A percentile compares a stretch with the other conserved stretches of the same genome.
These are phyloP conservation scores for Eupithecia vulgata DNA, from an alignment of 2,888 invertebrate species.

Conservation along the genomic window DNA sequence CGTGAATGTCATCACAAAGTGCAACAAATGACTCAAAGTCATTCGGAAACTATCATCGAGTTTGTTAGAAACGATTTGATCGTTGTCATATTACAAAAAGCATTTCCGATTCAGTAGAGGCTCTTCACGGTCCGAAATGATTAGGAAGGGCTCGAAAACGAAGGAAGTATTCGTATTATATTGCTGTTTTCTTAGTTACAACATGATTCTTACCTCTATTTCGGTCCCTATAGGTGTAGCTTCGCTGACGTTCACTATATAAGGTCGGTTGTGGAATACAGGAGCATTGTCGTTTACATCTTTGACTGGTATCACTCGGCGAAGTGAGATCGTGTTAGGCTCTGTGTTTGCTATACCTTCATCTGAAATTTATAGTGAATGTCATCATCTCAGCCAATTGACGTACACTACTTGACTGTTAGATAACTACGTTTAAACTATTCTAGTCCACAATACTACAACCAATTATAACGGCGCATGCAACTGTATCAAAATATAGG, in stretches of 20 bases:
- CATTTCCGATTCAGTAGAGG: too few species aligned
- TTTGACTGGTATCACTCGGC: constrained; percentile 89
- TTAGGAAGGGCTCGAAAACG: too few species aligned
- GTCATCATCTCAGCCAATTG: neutral
- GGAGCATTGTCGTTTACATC: constrained; percentile 94
- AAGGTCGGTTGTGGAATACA: constrained; percentile 88
- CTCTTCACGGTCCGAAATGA: too few species aligned
- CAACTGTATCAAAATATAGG: neutral
- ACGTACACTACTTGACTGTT: neutral
- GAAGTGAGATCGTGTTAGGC: constrained; percentile 90
- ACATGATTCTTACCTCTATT: constrained; percentile 73
- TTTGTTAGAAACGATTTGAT: too few species aligned
- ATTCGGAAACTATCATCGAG: too few species aligned
- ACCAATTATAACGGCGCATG: too few species aligned
- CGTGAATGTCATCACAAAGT: too few species aligned
- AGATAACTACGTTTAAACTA: too few species aligned
- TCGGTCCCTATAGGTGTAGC: constrained; percentile 86
- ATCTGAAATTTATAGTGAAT: constrained; percentile 73
- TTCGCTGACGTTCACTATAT: constrained; percentile 88
- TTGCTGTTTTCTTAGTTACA: neutral
- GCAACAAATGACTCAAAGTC: too few species aligned
- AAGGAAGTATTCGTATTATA: neutral
- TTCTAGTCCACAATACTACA: too few species aligned
- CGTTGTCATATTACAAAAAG: too few species aligned
- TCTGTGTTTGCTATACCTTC: constrained; percentile 88